Evolutionary conservation across 2,113 vertebrate species (phyloP).

Genomic region (Limanda limanda): DNA sequence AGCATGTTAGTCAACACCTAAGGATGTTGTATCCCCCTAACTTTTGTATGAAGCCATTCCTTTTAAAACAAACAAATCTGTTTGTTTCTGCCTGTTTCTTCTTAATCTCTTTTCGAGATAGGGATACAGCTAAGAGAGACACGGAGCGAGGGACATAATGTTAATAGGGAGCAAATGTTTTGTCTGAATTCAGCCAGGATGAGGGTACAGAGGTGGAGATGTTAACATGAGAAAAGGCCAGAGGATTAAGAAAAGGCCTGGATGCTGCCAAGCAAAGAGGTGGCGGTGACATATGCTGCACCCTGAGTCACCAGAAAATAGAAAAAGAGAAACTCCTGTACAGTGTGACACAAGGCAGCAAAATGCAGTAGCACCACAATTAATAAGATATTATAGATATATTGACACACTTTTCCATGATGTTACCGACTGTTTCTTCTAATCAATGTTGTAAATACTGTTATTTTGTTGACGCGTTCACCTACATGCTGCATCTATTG

Average conservation of each 20-base stretch:
- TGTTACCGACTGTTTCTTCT: too few relatives aligned
- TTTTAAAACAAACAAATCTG: neutral
- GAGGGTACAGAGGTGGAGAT: constrained; percentile 9
- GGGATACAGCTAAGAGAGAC: neutral
- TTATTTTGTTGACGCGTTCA: too few relatives aligned
- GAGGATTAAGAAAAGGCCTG: neutral
- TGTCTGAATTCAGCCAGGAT: neutral
- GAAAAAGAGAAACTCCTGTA: neutral
- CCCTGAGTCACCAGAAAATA: neutral
- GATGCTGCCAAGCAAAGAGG: constrained; percentile 15
- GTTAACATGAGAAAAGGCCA: constrained; percentile 19
- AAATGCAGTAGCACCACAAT: neutral
- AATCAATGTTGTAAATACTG: too few relatives aligned
- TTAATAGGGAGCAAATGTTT: constrained; percentile 14
- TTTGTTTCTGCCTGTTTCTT: neutral
- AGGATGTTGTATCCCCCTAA: constrained; percentile 25
- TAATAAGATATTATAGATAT: neutral
- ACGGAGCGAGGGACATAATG: neutral
- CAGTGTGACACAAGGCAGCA: neutral
- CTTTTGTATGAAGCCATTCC: constrained; percentile 19
- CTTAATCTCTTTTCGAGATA: constrained; percentile 26
- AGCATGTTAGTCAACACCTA: constrained; percentile 11
- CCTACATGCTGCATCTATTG: too few relatives aligned
- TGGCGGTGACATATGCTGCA: constrained; percentile 2
- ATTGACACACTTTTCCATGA: neutral